Conservation (phyloP, 2,888 invertebrate genomes). For the Euplagia quadripunctaria region DNA sequence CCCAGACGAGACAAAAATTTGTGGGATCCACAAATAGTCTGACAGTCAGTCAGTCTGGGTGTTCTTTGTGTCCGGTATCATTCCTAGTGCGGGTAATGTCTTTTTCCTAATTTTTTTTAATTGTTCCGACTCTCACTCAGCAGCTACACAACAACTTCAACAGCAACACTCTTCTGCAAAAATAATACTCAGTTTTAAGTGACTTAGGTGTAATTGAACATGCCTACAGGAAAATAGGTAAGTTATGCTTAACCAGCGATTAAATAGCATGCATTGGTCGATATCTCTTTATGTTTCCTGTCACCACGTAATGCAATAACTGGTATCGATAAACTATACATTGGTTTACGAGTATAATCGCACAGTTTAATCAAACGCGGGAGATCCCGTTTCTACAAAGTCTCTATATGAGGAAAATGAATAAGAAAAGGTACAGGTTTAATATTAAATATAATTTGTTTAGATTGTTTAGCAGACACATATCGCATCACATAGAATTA, state of each 20-base stretch:
- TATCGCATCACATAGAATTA: too few relatives aligned
- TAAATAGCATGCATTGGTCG: background rate
- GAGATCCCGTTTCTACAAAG: background rate
- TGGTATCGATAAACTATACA: background rate
- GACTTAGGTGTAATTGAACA: background rate
- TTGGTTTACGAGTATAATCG: background rate
- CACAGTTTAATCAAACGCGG: background rate
- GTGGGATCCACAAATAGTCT: too few relatives aligned
- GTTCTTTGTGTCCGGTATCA: too few relatives aligned
- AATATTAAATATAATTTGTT: too few relatives aligned
- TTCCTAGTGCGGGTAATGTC: too few relatives aligned
- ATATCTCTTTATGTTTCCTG: background rate
- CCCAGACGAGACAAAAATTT: too few relatives aligned
- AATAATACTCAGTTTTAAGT: background rate
- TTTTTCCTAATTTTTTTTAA: too few relatives aligned
- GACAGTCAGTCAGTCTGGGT: too few relatives aligned
- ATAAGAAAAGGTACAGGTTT: background rate
- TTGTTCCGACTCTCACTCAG: too few relatives aligned
- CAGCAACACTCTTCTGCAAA: too few relatives aligned
- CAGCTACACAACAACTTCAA: too few relatives aligned
- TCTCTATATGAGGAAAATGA: background rate
- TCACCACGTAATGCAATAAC: background rate
- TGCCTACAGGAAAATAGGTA: constrained; percentile 3
- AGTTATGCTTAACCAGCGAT: background rate
- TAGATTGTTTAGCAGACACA: too few relatives aligned